Percentiles rank a stretch among this genome's conserved stretches.
Conservation (phyloP, 2,113 vertebrate species). For the Dendrocopos noguchii region DNA sequence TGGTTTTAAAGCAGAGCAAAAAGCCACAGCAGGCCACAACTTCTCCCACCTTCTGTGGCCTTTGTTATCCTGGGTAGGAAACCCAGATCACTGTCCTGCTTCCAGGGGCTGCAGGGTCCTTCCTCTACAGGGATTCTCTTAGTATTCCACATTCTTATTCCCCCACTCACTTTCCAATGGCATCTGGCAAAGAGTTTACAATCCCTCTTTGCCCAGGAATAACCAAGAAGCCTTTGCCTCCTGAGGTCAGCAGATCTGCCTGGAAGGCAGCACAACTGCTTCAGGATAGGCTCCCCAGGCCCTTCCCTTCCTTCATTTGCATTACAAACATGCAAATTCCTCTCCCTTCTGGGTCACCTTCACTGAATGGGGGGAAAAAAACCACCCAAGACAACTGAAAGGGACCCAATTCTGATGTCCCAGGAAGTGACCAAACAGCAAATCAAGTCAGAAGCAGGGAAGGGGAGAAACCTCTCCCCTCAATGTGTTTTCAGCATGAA, state of each 20-base stretch:
- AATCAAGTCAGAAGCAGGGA: neutral
- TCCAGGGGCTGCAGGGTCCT: neutral
- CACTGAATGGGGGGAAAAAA: neutral
- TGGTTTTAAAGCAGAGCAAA: neutral
- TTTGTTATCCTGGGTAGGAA: neutral
- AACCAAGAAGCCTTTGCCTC: neutral
- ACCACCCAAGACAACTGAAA: neutral
- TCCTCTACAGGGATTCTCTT: neutral
- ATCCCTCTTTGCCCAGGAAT: accelerated
- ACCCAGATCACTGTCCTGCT: accelerated
- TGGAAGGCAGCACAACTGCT: neutral
- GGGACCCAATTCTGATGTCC: neutral
- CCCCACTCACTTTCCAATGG: neutral
- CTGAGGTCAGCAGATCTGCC: neutral
- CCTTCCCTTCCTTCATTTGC: neutral
- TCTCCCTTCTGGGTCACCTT: neutral
- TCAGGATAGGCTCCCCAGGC: too few species aligned
- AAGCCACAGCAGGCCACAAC: neutral
- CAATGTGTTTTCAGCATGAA: neutral
- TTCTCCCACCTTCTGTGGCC: accelerated
- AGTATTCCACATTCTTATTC: accelerated
- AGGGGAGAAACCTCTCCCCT: neutral
- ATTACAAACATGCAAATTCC: neutral
- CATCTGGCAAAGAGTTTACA: neutral
- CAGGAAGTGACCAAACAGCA: constrained; percentile 20